These are phyloP conservation scores for Trachymyrmex cornetzi DNA, from an alignment of 1,140 invertebrate genomes.

Conservation along the genomic window DNA sequence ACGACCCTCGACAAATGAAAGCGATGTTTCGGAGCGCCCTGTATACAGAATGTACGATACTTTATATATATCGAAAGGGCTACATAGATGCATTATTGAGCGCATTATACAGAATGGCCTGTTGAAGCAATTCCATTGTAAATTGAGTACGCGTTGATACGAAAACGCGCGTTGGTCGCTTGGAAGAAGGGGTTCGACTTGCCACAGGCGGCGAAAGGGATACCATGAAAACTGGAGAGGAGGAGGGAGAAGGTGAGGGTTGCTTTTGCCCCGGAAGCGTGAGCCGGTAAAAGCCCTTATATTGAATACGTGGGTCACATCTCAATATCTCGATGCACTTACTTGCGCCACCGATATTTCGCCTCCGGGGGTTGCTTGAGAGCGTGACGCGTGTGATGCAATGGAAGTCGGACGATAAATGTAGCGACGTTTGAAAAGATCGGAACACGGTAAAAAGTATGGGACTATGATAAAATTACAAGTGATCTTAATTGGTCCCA, in stretches of 20 bases:
- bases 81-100: conserved; percentile 71
- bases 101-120: conserved; percentile 64
- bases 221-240: conserved; percentile 1
- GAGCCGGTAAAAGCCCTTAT: conserved; percentile 77
- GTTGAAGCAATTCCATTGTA: conserved; percentile 73
- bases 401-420: background rate
- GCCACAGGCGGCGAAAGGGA: conserved; percentile 40
- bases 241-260: background rate
- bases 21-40: background rate
- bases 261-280: conserved; percentile 36
- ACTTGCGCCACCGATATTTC: conserved; percentile 70
- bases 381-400: conserved; percentile 32
- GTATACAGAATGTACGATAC: conserved; percentile 39
- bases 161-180: conserved; percentile 59
- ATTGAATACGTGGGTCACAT: conserved; percentile 82
- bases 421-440: background rate
- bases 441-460: no score
- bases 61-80: conserved; percentile 61
- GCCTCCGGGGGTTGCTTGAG: background rate
- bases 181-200: conserved; percentile 25
- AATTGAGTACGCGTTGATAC: conserved; percentile 69
- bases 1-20: background rate
- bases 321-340: conserved; percentile 79
- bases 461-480: background rate
- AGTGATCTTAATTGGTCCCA: background rate